These are phyloP conservation scores for Andricus curvator DNA, from an alignment of 2,888 invertebrate species.

Conservation along the genomic window DNA sequence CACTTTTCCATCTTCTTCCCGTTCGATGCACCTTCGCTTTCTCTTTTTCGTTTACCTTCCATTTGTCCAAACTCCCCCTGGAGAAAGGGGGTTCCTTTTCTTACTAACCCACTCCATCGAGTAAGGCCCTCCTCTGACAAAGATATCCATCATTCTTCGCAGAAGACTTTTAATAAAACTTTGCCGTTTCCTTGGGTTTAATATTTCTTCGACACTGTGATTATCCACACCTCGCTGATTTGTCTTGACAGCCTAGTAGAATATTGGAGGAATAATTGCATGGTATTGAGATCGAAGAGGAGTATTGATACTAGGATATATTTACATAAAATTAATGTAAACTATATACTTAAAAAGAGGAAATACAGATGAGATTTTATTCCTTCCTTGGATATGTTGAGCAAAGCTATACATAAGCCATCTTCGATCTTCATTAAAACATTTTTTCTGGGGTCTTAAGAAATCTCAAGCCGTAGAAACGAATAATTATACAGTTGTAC, in stretches of 20 bases:
- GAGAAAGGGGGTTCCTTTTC: not conserved
- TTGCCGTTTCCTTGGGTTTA: constrained; percentile 52
- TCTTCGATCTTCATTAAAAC: too few relatives aligned
- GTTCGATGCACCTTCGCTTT: constrained; percentile 23
- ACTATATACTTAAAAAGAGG: too few relatives aligned
- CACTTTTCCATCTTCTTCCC: constrained; percentile 40
- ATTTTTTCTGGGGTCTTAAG: too few relatives aligned
- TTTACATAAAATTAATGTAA: too few relatives aligned
- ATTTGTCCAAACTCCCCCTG: constrained; percentile 44
- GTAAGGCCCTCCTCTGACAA: constrained; percentile 55
- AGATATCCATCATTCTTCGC: constrained; percentile 72
- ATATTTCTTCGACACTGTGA: constrained; percentile 43
- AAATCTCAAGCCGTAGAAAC: too few relatives aligned
- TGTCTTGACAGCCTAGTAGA: not conserved
- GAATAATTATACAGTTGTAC: too few relatives aligned
- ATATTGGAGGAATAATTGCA: too few relatives aligned
- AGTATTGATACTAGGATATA: too few relatives aligned
- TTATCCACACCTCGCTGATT: not conserved
- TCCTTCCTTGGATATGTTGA: too few relatives aligned
- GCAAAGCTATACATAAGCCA: too few relatives aligned
- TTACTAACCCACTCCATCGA: constrained; percentile 6
- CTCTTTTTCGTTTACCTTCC: constrained; percentile 41
- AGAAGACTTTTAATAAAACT: constrained; percentile 76
- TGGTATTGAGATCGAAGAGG: too few relatives aligned
- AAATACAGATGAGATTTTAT: too few relatives aligned